Evolutionary conservation across 30 jellyfish, hydroid and myxozoan genomes (phyloP), one percentile per base, ranked within the genome.

Genomic region (Aurelia sp.): DNA sequence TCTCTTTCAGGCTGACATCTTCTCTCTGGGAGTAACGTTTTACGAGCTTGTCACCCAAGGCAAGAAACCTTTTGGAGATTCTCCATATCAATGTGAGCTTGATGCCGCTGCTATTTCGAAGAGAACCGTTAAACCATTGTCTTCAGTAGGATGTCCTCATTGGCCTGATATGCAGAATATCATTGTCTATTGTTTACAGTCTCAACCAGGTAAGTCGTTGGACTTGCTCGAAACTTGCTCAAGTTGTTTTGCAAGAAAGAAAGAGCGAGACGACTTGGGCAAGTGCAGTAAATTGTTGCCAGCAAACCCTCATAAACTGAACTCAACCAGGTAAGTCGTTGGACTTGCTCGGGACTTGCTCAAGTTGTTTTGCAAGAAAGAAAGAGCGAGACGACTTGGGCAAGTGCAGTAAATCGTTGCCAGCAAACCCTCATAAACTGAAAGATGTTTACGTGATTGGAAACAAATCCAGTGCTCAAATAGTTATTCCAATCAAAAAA

Each of bases 111-210:
- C 80, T 82, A 33, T 78, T 21, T 58, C 77, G 31, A 22, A 67
- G 17, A 66, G 86, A 65, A 83, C 91, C 11, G 57, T 88, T 47
- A 76, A 77, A 13, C 66, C 91, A 7, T 38, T 94, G 18, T 62
- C 88, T 9, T 38, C 89, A 22, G 33, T 59, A 38, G 98, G 97
- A 1, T 70, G 91, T 55, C 84, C 97, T 30, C 94, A 89, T 21
- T 94, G 98, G 98, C 97, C 98, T 5, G 98, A 94, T 60, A 94
- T 94, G 94, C 91, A 94, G 63, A 72, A 90, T 51, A 88, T 94
- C 66, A 94, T 94, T 63, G 84, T 59, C 38, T 57, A 81, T 38
- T 83, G 97, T 80, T 51, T 94, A 51, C 52, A 48, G 11, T 22
- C 38, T 18, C 74, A 62, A 58, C 98, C 97, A 8, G 97, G 98